Evolutionary conservation across 1,140 invertebrate species (phyloP).

Genomic region (Goniozus legneri): DNA sequence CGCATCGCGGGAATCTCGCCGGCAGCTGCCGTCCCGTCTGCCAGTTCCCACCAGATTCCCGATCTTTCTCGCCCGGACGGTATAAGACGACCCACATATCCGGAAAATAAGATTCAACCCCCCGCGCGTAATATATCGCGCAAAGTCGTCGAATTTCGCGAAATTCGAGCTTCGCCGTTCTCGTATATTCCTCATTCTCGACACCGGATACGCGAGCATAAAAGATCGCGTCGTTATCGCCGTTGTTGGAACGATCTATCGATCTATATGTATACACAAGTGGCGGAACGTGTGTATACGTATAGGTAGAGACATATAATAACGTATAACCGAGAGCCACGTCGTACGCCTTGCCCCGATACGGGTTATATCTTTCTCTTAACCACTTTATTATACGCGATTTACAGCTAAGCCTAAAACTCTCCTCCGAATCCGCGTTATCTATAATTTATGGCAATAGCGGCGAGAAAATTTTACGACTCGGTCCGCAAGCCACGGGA

Average conservation of each 20-base stretch:
- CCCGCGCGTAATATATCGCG: not conserved
- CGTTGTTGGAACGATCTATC: too few relatives aligned
- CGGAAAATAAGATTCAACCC: too few relatives aligned
- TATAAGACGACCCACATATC: not conserved
- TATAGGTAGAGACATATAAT: not conserved
- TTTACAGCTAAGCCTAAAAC: constrained; percentile 19
- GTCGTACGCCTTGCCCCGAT: not conserved
- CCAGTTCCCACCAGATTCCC: not conserved
- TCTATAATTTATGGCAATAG: constrained; percentile 33
- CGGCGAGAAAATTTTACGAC: constrained; percentile 33
- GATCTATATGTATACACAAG: too few relatives aligned
- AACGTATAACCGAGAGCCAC: not conserved
- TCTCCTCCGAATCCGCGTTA: constrained; percentile 13
- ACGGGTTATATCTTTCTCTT: not conserved
- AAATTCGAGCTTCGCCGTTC: too few relatives aligned
- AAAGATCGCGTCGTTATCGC: not conserved
- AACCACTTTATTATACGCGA: constrained; percentile 17
- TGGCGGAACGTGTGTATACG: too few relatives aligned
- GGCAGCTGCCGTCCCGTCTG: not conserved
- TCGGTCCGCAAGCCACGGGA: constrained; percentile 10
- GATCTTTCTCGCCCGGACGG: not conserved
- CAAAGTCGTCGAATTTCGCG: not conserved
- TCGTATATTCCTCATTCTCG: too few relatives aligned
- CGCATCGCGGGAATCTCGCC: not conserved
- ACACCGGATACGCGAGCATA: not conserved